Evolutionary conservation across 2,888 invertebrate species (phyloP), one percentile per base, ranked within the genome.

Genomic region (Hyles lineata): DNA sequence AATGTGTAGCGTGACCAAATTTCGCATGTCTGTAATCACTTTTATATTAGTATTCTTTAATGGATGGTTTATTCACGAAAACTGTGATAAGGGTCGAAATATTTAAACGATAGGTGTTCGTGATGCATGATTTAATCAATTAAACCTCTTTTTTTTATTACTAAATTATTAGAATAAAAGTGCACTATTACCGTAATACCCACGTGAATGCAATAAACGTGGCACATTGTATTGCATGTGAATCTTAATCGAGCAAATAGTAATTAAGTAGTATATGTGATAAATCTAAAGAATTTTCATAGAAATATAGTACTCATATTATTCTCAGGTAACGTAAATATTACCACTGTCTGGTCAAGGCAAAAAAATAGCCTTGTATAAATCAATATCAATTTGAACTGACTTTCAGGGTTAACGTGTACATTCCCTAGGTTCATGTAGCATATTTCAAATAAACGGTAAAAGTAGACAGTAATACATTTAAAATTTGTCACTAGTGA

Each of bases 21-120:
- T 82, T 81, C 73, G 80, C 85, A 85, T 86, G 86, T 77, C 75
- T 62, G 72, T 78, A 78, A 82, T 81, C 77, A 80, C 74, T 79
- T 75, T 78, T 35, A 35, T 76, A 73, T 73, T 74, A 75, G 76
- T 75, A 76, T 73, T 73, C 15, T 76, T 78, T 80, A 77, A 70
- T 75, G 74, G 74, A 60, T 63, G 59, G 32, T 55, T 43, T 59
- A 70, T 71, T 61, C 63, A 76, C 76, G 73, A 79, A 74, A 72
- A 74, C 72, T 69, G 58, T 78, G 75, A 72, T 72, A 72, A 72
- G 67, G 58, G 67, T 72, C 35, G 55, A 7, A 50, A 72, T 67
- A 67, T 67, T 62, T 23, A 58, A 67, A 63, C 63, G 55, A 63
- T 35, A 63, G 17, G 62, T 71, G 52, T 55, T 70, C 29, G 21